Conservation (phyloP, 2,797 vertebrate genomes). For the Cichlasoma orientale region DNA sequence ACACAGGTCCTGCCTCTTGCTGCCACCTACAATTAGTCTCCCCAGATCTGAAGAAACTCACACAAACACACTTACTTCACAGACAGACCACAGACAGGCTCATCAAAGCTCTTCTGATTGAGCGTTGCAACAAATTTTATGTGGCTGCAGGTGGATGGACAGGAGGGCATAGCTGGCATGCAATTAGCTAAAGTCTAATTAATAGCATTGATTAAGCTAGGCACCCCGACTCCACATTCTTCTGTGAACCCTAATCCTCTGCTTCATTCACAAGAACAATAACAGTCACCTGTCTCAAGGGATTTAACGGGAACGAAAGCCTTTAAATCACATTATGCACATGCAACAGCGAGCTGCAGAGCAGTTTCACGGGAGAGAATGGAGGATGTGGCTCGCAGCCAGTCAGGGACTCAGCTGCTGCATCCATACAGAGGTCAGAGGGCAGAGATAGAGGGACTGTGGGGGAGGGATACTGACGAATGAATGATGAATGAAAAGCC, state of each 20-base stretch:
- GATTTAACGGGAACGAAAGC: neutral
- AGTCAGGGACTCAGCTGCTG: slow-evolving; percentile 68
- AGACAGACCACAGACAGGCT: neutral
- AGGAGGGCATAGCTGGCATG: neutral
- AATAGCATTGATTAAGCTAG: neutral
- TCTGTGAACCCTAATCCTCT: neutral
- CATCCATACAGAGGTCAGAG: slow-evolving; percentile 64
- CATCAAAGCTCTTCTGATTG: neutral
- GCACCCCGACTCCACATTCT: neutral
- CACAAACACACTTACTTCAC: neutral
- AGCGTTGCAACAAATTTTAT: neutral
- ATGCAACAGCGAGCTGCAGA: slow-evolving; percentile 14
- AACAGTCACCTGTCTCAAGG: neutral
- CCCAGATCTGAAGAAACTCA: neutral
- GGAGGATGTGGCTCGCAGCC: slow-evolving; percentile 71
- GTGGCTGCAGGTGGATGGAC: neutral
- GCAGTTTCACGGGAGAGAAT: slow-evolving; percentile 24
- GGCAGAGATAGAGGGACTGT: slow-evolving; percentile 44
- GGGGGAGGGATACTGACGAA: slow-evolving; percentile 35
- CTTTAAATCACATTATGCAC: neutral
- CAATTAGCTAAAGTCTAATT: neutral
- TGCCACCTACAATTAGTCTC: neutral
- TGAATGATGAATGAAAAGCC: slow-evolving; percentile 22
- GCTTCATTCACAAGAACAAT: neutral
- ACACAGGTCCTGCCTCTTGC: neutral